These are phyloP conservation scores for Poecilobothrus nobilitatus DNA, from an alignment of 2,888 invertebrate species.

Conservation along the genomic window DNA sequence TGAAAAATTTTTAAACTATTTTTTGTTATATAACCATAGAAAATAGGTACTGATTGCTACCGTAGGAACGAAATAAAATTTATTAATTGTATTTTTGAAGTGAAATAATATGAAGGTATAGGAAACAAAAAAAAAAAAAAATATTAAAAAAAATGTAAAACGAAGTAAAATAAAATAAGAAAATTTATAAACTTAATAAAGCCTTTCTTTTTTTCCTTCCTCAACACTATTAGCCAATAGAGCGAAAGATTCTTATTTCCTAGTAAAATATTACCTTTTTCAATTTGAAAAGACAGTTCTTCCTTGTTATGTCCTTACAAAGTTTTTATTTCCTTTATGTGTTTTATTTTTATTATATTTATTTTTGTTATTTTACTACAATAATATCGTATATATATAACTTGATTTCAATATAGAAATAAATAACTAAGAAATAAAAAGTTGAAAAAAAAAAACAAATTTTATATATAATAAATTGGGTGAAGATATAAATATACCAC, in stretches of 20 bases:
- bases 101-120: too few relatives aligned
- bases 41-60: too few relatives aligned
- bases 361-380: neutral
- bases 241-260: constrained; percentile 4
- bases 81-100: too few relatives aligned
- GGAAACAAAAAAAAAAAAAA: too few relatives aligned
- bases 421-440: neutral
- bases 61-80: too few relatives aligned
- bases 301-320: constrained; percentile 1
- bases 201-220: neutral
- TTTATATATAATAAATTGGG: neutral
- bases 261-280: constrained; percentile 4
- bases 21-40: too few relatives aligned
- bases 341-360: neutral
- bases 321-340: neutral
- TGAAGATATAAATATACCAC: neutral
- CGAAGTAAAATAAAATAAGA: too few relatives aligned
- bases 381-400: neutral
- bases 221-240: neutral
- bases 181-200: constrained; percentile 4
- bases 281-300: constrained; percentile 3
- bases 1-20: too few relatives aligned
- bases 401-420: neutral
- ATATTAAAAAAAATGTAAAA: too few relatives aligned
- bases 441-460: neutral